A percentile compares a stretch with the other conserved stretches of the same genome.
These are phyloP conservation scores for Serrognathus titanus DNA, from an alignment of 2,888 invertebrate genomes.

Conservation along the genomic window DNA sequence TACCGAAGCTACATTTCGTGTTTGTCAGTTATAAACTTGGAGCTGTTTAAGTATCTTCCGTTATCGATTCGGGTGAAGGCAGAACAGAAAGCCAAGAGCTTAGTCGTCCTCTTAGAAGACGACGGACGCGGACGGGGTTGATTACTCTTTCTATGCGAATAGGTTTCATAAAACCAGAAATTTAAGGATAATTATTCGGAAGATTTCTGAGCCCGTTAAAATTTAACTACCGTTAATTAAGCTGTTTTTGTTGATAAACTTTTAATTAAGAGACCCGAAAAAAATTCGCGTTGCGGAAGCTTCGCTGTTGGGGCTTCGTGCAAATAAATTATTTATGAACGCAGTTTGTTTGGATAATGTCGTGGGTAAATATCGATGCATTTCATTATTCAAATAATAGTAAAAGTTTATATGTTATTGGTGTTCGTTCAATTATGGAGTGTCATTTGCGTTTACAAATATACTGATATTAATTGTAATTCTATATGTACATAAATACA, in stretches of 20 bases:
- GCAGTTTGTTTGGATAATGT: neutral
- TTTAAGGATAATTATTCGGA: neutral
- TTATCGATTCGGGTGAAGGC: conserved; percentile 3
- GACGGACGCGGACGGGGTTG: neutral
- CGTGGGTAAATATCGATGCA: neutral
- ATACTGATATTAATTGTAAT: neutral
- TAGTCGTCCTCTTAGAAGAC: neutral
- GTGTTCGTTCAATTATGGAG: neutral
- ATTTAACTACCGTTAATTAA: conserved; percentile 7
- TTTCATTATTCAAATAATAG: neutral
- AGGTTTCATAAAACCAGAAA: neutral
- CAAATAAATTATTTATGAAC: neutral
- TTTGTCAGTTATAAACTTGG: conserved; percentile 2
- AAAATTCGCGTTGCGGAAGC: neutral
- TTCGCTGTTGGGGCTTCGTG: neutral
- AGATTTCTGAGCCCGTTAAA: neutral
- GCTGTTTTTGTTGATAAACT: neutral
- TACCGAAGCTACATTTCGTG: neutral
- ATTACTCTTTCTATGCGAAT: neutral
- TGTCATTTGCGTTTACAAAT: neutral
- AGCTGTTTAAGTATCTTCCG: conserved; percentile 1
- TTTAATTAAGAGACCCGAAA: neutral
- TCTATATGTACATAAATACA: conserved; percentile 11
- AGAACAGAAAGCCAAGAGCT: neutral
- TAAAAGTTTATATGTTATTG: neutral